Base-by-base conservation (phyloP, 2,797 vertebrate genomes). In the Liparis tanakae region DNA sequence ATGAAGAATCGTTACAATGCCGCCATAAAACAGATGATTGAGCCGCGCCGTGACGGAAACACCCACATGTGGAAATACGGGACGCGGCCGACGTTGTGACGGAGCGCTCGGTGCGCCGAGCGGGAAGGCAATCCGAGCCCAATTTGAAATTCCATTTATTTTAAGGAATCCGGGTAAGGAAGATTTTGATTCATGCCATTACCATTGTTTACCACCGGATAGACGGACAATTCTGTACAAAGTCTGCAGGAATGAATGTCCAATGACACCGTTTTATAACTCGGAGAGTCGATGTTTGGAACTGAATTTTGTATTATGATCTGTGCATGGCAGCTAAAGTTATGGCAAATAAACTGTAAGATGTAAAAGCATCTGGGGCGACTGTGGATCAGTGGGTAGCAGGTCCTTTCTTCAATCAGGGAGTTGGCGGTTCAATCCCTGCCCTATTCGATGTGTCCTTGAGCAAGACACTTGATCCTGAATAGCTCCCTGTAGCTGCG, bases 1-100 rank as follows among this genome's bases (percentile, higher is more conserved):
- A 58, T 67, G 43, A 59, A 66, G 65, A 72, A 72, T 60, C 68
- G 37, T 66, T 74, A 78, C 61, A 72, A 73, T 17, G 48, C 70
- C 54, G 65, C 18, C 46, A 50, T 72, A 69, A 82, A 81, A 67
- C 20, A 44, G 10, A 30, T 56, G 69, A 76, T 74, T 79, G 62
- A 81, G 76, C 66, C 46, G n/a, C 41, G 48, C 20, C 37, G 39
- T 81, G 84, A 86, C 82, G 76, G 72, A 54, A 80, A 79, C 70
- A 74, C 78, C 76, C 71, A 82, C 74, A 36, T 66, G 57, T 53
- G 34, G 56, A 76, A 83, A 85, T 48, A 57, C 50, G 6, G 34
- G 64, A n/a, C 34, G 13, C 67, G 44, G 44, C 8, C 57, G 73
- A 46, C 54, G 67, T 25, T 25, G 54, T 66, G 59, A 72, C 6